Conservation (phyloP, 2,113 vertebrate species). For the Eulacestoma nigropectus region DNA sequence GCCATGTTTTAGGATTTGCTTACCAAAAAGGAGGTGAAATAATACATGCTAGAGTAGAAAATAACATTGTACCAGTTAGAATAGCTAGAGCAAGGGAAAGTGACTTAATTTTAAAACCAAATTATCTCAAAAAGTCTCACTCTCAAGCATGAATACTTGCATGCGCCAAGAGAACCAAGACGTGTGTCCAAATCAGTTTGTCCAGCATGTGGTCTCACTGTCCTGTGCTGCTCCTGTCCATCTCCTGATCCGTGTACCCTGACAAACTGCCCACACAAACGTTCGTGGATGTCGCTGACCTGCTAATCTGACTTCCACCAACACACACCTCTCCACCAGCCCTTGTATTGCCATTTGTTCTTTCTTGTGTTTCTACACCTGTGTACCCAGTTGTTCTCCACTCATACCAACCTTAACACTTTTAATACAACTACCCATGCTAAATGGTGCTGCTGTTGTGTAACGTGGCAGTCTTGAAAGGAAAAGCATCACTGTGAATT, state of each 20-base stretch:
- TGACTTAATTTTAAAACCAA: background rate
- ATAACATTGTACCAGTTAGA: background rate
- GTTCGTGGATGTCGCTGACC: background rate
- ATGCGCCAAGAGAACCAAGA: background rate
- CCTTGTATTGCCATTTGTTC: background rate
- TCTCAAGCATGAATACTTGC: fast-evolving
- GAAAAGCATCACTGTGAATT: background rate
- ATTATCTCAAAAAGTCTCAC: background rate
- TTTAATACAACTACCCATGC: background rate
- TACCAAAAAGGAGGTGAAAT: background rate
- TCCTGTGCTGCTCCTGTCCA: background rate
- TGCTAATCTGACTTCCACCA: background rate
- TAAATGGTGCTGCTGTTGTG: background rate
- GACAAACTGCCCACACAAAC: background rate
- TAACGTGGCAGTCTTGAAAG: background rate
- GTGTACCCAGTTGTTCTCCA: background rate
- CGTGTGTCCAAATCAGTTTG: background rate
- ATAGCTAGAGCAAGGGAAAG: background rate
- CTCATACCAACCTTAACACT: background rate
- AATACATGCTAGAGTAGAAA: background rate
- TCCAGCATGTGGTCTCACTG: background rate
- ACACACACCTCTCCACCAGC: background rate
- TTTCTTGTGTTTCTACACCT: background rate
- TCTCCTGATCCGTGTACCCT: background rate
- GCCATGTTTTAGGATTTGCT: background rate